Evolutionary conservation across 2,888 invertebrate species (phyloP), one percentile per base, ranked within the genome.

Genomic region (Chymomyza procnemis): DNA sequence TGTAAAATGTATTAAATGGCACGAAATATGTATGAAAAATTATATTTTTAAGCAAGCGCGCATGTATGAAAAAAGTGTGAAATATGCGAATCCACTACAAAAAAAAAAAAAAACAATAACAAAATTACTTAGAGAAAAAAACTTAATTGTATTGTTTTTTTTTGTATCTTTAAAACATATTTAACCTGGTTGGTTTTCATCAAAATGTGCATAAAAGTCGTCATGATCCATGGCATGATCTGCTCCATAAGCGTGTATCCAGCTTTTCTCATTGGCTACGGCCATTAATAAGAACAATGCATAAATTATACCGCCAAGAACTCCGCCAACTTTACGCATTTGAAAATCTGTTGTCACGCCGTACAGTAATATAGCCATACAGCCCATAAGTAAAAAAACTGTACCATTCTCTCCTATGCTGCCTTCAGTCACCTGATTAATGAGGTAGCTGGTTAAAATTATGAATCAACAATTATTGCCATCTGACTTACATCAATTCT

Each of bases 321-420:
- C 1, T 4, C 57, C 75, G 9, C 71, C 73, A 16, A 66, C 48
- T 18, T 73, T 64, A 1, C 79, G 72, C 64, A 78, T 54, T 1
- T 64, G 21, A 4, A 85, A 88, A 62, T 87, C 75, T 4, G 82
- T 87, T 3, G 79, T 75, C 1, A 73, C n/a, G 1, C 76, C 61
- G 64, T 77, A 74, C n/a, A 86, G 47, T 2, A 88, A 30, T 0
- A 73, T 60, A 6, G 68, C 52, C 19, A 70, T 19, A 3, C 85
- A 61, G n/a, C 71, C 61, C 12, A 81, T 57, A 26, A 78, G 52
- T n/a, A 75, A n/a, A 55, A 86, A 88, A 5, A 83, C 61, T 18
- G 77, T 70, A 50, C 77, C 80, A 12, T 81, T 84, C 64, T 80
- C 85, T 0, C 88, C 87, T 63, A 84, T 72, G 3, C 69, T 67